These are phyloP conservation scores for Leptinotarsa undecemlineata DNA, from an alignment of 1,140 invertebrate genomes.

Conservation along the genomic window DNA sequence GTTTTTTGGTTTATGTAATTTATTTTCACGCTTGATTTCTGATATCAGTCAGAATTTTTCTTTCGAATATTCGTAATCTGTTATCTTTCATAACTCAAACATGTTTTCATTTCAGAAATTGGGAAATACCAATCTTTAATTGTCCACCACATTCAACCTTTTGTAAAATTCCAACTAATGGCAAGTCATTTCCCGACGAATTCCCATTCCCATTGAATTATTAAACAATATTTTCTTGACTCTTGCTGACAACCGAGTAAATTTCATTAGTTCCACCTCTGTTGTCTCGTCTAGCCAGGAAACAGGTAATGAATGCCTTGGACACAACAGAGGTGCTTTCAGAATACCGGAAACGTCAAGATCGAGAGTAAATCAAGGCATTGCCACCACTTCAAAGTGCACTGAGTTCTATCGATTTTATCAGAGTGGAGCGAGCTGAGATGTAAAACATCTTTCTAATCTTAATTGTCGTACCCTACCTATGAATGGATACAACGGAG, in stretches of 20 bases:
- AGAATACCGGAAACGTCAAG: constrained; percentile 24
- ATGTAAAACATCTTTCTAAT: constrained; percentile 18
- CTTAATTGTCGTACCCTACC: constrained; percentile 5
- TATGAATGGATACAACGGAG: not conserved
- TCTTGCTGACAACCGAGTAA: not conserved
- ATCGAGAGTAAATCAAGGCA: constrained; percentile 18
- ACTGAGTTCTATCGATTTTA: constrained; percentile 47
- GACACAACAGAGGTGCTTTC: constrained; percentile 4
- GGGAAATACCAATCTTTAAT: too few relatives aligned
- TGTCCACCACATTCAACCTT: too few relatives aligned
- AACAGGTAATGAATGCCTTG: constrained; percentile 19
- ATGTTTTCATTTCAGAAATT: too few relatives aligned
- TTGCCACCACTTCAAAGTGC: constrained; percentile 22
- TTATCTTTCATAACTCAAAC: too few relatives aligned
- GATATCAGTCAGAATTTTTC: too few relatives aligned
- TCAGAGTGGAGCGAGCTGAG: constrained; percentile 15
- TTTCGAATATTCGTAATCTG: too few relatives aligned
- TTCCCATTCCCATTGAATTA: too few relatives aligned
- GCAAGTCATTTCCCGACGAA: too few relatives aligned
- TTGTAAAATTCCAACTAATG: too few relatives aligned
- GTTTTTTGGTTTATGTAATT: too few relatives aligned
- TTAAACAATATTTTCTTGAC: not conserved
- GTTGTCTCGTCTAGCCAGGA: constrained; percentile 17
- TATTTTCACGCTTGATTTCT: too few relatives aligned
- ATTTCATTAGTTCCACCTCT: constrained; percentile 10